Evolutionary conservation across 1,140 invertebrate species (phyloP), one percentile per base, ranked within the genome.

Genomic region (Atta cephalotes): DNA sequence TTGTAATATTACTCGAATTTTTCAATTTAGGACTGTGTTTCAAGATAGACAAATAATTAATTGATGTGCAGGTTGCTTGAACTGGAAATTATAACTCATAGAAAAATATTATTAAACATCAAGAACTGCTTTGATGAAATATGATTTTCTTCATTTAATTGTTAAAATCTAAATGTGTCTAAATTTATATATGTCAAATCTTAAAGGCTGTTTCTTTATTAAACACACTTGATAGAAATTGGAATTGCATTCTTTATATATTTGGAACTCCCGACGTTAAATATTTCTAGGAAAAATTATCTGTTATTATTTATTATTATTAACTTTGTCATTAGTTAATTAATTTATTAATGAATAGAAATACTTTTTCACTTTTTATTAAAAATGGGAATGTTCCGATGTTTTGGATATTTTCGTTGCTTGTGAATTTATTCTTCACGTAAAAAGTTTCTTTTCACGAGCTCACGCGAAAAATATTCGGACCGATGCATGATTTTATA

Each of bases 241-340:
- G 14, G 6, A 51, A 71, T 51, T 25, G 35, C 21, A 28, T 49
- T 25, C 39, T 71, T 10, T 28, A 51, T 14, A 70, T 45, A 7
- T 49, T 49, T 45, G 21, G 21, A n/a, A 25, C 21, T 70, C 3
- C 1, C 14, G 0, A 18, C 21, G 5, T 71, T 28, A 51, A 28
- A 28, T 28, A 25, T 25, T 18, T 71, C 39, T 25, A 12, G 49
- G 21, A 62, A 16, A n/a, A 66, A 66, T 4, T 35, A 4, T 39
- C 56, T 10, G 3, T 65, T 66, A n/a, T 35, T 35, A 66, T 63
- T 63, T 31, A 63, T 65, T 65, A 35, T 65, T 18, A 65, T 35
- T 18, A 65, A 35, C 31, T 18, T 10, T 63, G 14, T 31, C 14
- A 63, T 63, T 9, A 65, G 16, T 4, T 39, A 5, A 39, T 68